phyloP scores from a whole-genome alignment of 2,797 vertebrate genomes.

The Sebastes ruberrimus region DNA sequence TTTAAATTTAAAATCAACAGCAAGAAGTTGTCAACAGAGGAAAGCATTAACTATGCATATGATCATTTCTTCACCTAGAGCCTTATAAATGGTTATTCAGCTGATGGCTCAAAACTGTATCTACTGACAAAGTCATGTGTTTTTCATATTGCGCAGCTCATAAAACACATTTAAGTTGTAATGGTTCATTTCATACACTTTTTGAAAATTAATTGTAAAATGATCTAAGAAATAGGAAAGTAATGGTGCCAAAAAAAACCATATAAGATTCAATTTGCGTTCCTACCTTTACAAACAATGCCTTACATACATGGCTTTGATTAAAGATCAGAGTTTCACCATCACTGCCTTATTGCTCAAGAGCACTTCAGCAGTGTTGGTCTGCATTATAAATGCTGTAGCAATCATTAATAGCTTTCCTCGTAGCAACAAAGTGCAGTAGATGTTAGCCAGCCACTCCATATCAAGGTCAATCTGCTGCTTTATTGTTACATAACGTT shows the following conservation, averaged over 20 bases:
- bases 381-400: not conserved
- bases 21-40: not conserved
- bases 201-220: not conserved
- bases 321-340: not conserved
- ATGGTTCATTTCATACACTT: not conserved
- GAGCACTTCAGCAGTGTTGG: not conserved
- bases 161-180: not conserved
- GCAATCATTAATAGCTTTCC: not conserved
- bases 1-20: not conserved
- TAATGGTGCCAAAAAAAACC: not conserved
- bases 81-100: not conserved
- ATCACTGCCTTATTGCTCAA: not conserved
- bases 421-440: not conserved
- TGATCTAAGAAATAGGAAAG: not conserved
- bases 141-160: not conserved
- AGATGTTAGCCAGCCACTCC: not conserved
- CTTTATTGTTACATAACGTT: not conserved
- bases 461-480: slow-evolving; percentile 16
- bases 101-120: not conserved
- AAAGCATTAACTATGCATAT: not conserved
- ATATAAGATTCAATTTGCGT: not conserved
- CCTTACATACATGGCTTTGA: not conserved
- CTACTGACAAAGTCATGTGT: not conserved
- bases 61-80: not conserved
- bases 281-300: not conserved